These are phyloP conservation scores for Dromius quadrimaculatus DNA, from an alignment of 2,888 invertebrate genomes.

Conservation along the genomic window DNA sequence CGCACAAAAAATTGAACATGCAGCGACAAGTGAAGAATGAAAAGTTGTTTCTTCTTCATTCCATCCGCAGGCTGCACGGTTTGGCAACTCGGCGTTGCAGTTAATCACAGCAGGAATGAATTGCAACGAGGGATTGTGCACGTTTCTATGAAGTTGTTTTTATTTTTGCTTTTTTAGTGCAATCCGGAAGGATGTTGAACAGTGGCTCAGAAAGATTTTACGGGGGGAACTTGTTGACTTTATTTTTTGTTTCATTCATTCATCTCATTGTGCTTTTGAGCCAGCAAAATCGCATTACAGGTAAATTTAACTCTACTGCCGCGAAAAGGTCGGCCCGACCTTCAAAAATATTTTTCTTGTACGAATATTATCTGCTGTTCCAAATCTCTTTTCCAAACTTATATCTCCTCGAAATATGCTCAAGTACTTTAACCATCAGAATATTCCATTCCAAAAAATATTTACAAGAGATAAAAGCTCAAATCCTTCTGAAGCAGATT, in stretches of 20 bases:
- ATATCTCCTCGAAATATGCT: no score
- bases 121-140: conserved; percentile 18
- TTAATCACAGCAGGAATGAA: conserved; percentile 29
- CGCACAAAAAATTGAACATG: conserved; percentile 32
- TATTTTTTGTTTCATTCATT: conserved; percentile 10
- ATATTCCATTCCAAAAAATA: no score
- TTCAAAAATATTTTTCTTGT: no score
- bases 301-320: no score
- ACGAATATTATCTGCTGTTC: no score
- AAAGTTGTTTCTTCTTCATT: conserved; percentile 1
- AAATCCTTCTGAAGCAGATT: no score
- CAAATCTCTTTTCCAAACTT: no score
- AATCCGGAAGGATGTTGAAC: conserved; percentile 1
- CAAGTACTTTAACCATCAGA: no score
- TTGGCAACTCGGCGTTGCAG: not conserved
- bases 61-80: not conserved
- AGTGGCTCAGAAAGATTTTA: not conserved
- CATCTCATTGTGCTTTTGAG: no score
- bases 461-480: no score
- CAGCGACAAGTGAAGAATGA: conserved; percentile 34
- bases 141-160: conserved; percentile 3
- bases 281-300: no score
- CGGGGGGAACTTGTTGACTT: not conserved
- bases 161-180: conserved; percentile 14
- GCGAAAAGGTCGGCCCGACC: no score